Conservation (phyloP, 1,140 invertebrate species). For the Limonius californicus region DNA sequence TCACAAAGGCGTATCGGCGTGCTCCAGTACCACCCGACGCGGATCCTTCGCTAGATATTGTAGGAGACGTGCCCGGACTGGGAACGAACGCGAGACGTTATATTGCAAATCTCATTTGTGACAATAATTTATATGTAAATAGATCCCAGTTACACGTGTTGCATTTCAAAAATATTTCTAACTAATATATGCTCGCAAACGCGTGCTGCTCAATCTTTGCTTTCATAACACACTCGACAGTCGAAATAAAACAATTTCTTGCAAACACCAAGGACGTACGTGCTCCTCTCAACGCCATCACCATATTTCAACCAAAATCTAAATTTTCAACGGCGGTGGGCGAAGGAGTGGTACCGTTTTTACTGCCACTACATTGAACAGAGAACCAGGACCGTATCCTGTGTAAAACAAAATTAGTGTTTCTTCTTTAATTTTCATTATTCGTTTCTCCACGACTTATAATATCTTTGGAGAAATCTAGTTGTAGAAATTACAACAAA, state of each 20-base stretch:
- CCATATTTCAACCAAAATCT: background rate
- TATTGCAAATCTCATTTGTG: slow-evolving; percentile 47
- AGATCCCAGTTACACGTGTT: slow-evolving; percentile 40
- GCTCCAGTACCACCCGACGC: slow-evolving; percentile 6
- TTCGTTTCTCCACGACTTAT: background rate
- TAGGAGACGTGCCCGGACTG: slow-evolving; percentile 37
- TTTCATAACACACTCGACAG: slow-evolving; percentile 1
- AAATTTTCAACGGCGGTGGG: too few species aligned
- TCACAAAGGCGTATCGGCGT: slow-evolving; percentile 18
- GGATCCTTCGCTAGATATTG: slow-evolving; percentile 39
- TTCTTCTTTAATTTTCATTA: background rate
- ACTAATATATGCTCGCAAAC: slow-evolving; percentile 8
- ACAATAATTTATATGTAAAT: slow-evolving; percentile 48
- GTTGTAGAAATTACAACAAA: too few species aligned
- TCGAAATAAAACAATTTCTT: slow-evolving; percentile 6
- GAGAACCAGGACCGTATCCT: too few species aligned
- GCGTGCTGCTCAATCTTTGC: slow-evolving; percentile 3
- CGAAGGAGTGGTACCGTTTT: too few species aligned
- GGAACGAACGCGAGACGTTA: slow-evolving; percentile 36
- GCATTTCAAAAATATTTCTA: slow-evolving; percentile 33
- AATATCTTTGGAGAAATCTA: too few species aligned
- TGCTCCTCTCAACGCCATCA: background rate
- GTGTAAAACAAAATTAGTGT: background rate
- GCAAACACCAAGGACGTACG: background rate
- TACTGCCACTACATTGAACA: too few species aligned